These are phyloP conservation scores for Pseudorhombus dupliciocellatus DNA, from an alignment of 2,113 vertebrate species.

Conservation along the genomic window DNA sequence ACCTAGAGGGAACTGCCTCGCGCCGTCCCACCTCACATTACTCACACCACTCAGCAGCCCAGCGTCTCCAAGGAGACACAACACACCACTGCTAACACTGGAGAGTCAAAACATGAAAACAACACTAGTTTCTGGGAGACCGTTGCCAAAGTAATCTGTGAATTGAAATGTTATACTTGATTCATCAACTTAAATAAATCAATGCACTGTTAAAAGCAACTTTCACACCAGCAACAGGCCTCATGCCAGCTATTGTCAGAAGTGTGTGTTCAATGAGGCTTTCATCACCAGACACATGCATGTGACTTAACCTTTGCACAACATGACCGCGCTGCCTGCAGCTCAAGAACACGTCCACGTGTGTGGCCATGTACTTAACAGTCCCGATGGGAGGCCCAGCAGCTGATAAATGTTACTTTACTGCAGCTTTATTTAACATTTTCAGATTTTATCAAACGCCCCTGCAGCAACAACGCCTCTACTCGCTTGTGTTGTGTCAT, in stretches of 20 bases:
- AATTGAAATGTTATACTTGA: background rate
- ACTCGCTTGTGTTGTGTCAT: background rate
- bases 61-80: slow-evolving; percentile 56
- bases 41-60: slow-evolving; percentile 30
- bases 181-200: background rate
- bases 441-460: background rate
- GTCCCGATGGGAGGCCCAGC: background rate
- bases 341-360: background rate
- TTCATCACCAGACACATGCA: background rate
- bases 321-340: background rate
- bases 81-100: slow-evolving; percentile 22
- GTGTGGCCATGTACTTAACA: background rate
- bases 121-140: slow-evolving; percentile 26
- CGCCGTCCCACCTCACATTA: slow-evolving; percentile 19
- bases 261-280: background rate
- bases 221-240: background rate
- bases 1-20: slow-evolving; percentile 15
- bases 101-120: background rate
- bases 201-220: too few relatives aligned
- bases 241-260: background rate
- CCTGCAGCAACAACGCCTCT: background rate
- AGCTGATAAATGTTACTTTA: slow-evolving; percentile 8
- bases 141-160: too few relatives aligned
- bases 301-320: background rate
- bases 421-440: background rate